These are phyloP conservation scores for Proisotoma minuta DNA, from an alignment of 2,888 invertebrate genomes.

Conservation along the genomic window DNA sequence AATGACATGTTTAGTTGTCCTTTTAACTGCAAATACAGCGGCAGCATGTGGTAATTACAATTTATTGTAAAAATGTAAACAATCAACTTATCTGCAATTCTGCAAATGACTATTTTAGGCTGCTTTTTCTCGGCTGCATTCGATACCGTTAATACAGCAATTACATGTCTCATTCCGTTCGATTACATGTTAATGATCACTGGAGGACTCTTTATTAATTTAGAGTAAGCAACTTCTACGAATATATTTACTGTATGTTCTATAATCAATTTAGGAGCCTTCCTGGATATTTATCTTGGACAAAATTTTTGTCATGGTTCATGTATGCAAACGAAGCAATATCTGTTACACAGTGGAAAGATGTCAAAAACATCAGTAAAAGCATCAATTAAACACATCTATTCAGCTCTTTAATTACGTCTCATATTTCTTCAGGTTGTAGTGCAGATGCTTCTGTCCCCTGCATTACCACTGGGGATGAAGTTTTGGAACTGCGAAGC, in stretches of 20 bases:
- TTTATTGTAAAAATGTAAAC: not conserved
- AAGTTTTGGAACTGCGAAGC: constrained; percentile 69
- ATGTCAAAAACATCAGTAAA: constrained; percentile 64
- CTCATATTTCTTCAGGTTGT: constrained; percentile 58
- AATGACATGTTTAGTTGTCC: constrained; percentile 64
- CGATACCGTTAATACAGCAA: constrained; percentile 71
- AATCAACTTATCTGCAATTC: constrained; percentile 8
- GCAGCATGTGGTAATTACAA: constrained; percentile 69
- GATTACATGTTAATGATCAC: constrained; percentile 83
- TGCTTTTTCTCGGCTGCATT: constrained; percentile 80
- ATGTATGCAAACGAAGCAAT: constrained; percentile 85
- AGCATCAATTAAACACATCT: not conserved
- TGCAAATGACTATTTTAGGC: constrained; percentile 55
- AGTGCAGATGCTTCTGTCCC: constrained; percentile 60
- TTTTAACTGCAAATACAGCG: constrained; percentile 78
- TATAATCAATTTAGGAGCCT: constrained; percentile 61
- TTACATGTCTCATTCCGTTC: constrained; percentile 78
- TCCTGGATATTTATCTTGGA: constrained; percentile 76
- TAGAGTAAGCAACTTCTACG: constrained; percentile 60
- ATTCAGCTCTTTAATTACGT: not conserved
- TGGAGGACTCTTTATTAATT: constrained; percentile 75
- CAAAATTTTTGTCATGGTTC: constrained; percentile 89
- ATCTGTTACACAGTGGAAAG: constrained; percentile 81
- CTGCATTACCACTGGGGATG: constrained; percentile 66
- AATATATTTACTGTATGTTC: not conserved